These are phyloP conservation scores for Charadrius vociferus DNA, from an alignment of 2,113 vertebrate species.

Conservation along the genomic window DNA sequence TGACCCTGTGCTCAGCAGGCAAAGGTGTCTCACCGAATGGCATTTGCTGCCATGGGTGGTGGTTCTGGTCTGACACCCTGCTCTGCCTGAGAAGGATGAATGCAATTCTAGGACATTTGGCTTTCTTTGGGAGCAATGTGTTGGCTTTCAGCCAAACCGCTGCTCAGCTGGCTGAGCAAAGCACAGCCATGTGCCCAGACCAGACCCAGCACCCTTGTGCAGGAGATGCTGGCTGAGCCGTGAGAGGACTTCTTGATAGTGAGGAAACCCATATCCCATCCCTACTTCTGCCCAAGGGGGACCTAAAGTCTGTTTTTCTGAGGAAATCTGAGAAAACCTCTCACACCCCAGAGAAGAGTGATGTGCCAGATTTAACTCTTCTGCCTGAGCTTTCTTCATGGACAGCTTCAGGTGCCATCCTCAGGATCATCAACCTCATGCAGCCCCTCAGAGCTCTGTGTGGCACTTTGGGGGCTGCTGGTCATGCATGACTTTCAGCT, in stretches of 20 bases:
- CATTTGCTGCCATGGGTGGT: fast-evolving
- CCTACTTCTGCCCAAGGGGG: neutral
- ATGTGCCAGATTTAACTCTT: neutral
- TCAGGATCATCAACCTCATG: neutral
- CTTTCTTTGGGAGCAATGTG: neutral
- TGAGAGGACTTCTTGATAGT: fast-evolving
- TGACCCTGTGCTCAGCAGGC: neutral
- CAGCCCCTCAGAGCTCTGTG: fast-evolving
- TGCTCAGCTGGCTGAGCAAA: neutral
- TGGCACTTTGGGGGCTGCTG: neutral
- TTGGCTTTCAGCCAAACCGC: neutral
- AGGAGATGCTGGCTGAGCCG: neutral
- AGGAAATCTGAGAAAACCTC: neutral
- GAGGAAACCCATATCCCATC: neutral
- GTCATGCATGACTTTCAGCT: fast-evolving
- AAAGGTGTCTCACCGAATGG: neutral
- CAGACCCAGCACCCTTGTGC: neutral
- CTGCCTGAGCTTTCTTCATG: neutral
- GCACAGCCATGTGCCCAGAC: fast-evolving
- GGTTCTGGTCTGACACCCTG: neutral
- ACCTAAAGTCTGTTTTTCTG: neutral
- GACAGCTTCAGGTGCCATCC: neutral
- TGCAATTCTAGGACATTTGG: neutral
- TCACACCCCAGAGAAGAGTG: neutral
- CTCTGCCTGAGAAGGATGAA: fast-evolving